Percentiles rank a stretch among this genome's conserved stretches.
phyloP scores from a whole-genome alignment of 2,113 vertebrate genomes.

The Nothocercus nigrocapillus region DNA sequence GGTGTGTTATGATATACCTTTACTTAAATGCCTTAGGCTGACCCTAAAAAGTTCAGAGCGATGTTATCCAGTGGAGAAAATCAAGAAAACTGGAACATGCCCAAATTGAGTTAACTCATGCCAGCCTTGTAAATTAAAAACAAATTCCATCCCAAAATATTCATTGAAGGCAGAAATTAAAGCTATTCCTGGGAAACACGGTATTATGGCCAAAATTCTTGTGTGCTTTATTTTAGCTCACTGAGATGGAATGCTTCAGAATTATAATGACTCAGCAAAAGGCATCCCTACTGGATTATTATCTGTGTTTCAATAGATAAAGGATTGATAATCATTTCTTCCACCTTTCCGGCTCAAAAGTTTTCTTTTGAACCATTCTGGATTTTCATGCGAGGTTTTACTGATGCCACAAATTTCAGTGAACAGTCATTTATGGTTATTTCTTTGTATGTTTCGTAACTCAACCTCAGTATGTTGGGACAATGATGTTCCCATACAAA shows the following conservation, averaged over 20 bases:
- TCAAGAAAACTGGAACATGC: not conserved
- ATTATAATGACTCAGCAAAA: not conserved
- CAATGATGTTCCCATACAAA: fast-evolving
- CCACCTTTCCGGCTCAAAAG: not conserved
- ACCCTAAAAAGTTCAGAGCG: not conserved
- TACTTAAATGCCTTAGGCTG: not conserved
- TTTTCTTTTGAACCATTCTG: not conserved
- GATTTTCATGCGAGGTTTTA: not conserved
- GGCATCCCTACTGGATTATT: not conserved
- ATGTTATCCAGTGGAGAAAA: not conserved
- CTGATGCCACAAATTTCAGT: not conserved
- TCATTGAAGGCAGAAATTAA: not conserved
- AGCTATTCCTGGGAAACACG: not conserved
- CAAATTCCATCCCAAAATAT: not conserved
- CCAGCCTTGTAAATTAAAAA: not conserved
- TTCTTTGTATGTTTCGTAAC: not conserved
- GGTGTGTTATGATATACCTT: not conserved
- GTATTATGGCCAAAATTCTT: not conserved
- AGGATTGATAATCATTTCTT: not conserved
- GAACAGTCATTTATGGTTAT: not conserved
- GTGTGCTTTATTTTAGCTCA: not conserved
- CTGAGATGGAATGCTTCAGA: not conserved
- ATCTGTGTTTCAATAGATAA: not conserved
- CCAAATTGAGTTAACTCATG: not conserved
- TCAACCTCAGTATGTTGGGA: not conserved